Percentiles rank a stretch among this genome's conserved stretches.
phyloP scores from a whole-genome alignment of 2,113 vertebrate genomes.

The Paralichthys olivaceus region DNA sequence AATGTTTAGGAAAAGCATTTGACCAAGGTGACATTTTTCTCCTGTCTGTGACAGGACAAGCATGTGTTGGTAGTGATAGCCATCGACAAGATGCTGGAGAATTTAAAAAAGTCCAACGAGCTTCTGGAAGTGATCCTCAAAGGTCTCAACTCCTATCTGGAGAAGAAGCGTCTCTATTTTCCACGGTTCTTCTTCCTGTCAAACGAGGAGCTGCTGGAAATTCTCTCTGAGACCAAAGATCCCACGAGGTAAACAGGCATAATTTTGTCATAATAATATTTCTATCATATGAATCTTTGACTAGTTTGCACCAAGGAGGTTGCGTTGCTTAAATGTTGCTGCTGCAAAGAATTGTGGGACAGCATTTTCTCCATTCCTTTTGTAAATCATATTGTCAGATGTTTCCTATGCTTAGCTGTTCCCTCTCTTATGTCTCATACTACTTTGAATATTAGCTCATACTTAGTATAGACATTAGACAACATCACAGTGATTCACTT shows the following conservation, averaged over 20 bases:
- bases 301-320: too few species aligned
- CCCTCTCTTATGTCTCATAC: not conserved
- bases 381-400: too few species aligned
- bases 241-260: conserved; percentile 85
- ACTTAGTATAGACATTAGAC: not conserved
- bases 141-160: conserved; percentile 92
- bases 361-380: too few species aligned
- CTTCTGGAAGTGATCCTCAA: conserved; percentile 91
- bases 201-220: conserved; percentile 94
- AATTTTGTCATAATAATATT: not conserved
- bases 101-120: conserved; percentile 85
- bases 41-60: conserved; percentile 82
- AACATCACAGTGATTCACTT: not conserved
- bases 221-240: conserved; percentile 94
- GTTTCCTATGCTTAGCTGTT: too few species aligned
- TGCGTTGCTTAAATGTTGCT: too few species aligned
- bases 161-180: conserved; percentile 92
- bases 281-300: not conserved
- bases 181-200: conserved; percentile 95
- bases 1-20: not conserved
- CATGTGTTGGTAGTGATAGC: conserved; percentile 85
- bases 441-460: not conserved
- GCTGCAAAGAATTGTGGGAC: too few species aligned
- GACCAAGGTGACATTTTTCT: conserved; percentile 11
- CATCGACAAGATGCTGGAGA: conserved; percentile 89